Base-by-base conservation (phyloP, 2,113 vertebrate genomes). In the Helogale parvula region DNA sequence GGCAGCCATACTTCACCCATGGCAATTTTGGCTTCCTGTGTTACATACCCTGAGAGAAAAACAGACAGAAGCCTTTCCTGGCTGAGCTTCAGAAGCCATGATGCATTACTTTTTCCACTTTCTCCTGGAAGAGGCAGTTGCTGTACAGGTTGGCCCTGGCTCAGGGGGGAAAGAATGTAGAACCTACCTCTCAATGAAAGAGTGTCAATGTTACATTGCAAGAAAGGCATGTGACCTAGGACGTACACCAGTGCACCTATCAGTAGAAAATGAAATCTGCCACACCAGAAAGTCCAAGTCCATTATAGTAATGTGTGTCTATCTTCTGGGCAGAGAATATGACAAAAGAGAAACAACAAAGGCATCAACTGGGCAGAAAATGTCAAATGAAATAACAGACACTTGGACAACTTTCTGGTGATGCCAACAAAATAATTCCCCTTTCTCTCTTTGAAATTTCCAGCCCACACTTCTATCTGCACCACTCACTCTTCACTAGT, bases 381-480 rank as follows among this genome's bases (percentile, higher is more conserved):
- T 8, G 60, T 29, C 31, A 68, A 90, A 86, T 57, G 29, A 71
- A 72, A 38, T 47, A 29, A 15, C 35, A 12, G 11, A 50, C 90
- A 33, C 47, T 86, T 77, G 77, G 25, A 96, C 79, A 76, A 45
- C 16, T 16, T 96, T 95, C 82, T 83, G 81, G 68, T 47, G 65
- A 85, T 92, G 29, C 69, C 47, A 74, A 47, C 17, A 79, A 94
- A 90, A 89, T 35, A 86, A 27, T 66, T 57, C 3, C 84, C 74
- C 23, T n/a, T 94, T 74, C 74, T 10, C 12, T 66, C 69, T 57
- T 54, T 63, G 23, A 83, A 45, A 13, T 41, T 74, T 57, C 16
- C 7, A 27, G 23, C 27, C 27, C 45, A 5, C 11, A 45, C 23
- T 29, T 77, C 33, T 2, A 50, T 16, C 57, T 60, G 35, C 1